Conservation (phyloP, 1,140 invertebrate species). For the Drosophila simulans region DNA sequence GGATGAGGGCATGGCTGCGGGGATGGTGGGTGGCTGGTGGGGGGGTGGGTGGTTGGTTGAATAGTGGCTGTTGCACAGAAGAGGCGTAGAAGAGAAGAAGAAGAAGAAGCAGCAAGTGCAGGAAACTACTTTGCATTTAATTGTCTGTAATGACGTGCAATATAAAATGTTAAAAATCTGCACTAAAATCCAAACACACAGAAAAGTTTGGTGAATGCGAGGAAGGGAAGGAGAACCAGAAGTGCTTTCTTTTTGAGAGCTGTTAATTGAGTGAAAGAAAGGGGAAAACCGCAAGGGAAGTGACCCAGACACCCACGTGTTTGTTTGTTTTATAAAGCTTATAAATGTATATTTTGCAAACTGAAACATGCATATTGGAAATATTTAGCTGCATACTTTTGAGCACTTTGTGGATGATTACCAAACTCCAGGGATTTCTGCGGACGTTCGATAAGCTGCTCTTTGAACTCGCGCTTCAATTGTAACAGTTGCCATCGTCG, state of each 20-base stretch:
- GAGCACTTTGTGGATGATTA: background rate
- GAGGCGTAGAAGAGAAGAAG: slow-evolving; percentile 26
- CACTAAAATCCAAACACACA: slow-evolving; percentile 67
- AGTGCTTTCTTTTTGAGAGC: slow-evolving; percentile 33
- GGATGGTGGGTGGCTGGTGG: slow-evolving; percentile 1
- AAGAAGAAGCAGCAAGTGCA: slow-evolving; percentile 68
- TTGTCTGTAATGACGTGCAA: slow-evolving; percentile 85
- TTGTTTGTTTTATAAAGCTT: background rate
- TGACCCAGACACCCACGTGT: slow-evolving; percentile 3
- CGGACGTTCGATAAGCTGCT: background rate
- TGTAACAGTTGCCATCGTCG: slow-evolving; percentile 42
- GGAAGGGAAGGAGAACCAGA: slow-evolving; percentile 9
- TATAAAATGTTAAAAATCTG: slow-evolving; percentile 84
- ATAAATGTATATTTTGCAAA: no score
- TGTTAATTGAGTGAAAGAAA: slow-evolving; percentile 53
- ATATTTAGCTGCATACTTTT: background rate
- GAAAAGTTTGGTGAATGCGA: slow-evolving; percentile 2
- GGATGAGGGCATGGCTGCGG: slow-evolving; percentile 1
- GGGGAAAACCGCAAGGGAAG: slow-evolving; percentile 10
- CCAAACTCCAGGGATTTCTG: background rate
- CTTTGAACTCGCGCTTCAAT: background rate
- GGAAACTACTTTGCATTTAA: slow-evolving; percentile 85
- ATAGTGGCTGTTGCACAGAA: slow-evolving; percentile 9
- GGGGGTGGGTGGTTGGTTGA: slow-evolving; percentile 3
- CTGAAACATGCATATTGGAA: background rate